Evolutionary conservation across 2,888 invertebrate species (phyloP).

Genomic region (Ypsolopha scabrella): DNA sequence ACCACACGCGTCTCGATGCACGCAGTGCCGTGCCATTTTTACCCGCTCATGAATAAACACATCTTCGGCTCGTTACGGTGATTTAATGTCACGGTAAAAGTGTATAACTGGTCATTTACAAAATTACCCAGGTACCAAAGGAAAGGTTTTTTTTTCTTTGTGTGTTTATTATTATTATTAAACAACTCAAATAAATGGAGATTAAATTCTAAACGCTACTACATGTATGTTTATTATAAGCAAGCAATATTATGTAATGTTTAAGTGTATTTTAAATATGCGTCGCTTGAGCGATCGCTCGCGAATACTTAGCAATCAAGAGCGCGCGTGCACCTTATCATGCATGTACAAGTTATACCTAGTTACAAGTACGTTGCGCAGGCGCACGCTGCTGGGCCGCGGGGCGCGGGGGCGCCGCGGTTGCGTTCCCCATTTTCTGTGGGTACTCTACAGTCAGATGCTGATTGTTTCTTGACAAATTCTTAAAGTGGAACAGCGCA

Average conservation of each 20-base stretch:
- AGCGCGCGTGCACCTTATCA: conserved; percentile 2
- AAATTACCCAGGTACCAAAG: too few species aligned
- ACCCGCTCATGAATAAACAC: too few species aligned
- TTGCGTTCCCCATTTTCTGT: conserved; percentile 8
- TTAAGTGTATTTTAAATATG: conserved; percentile 47
- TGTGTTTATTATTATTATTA: too few species aligned
- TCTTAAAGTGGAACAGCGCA: conserved; percentile 30
- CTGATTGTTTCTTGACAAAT: conserved; percentile 10
- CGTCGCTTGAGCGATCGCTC: conserved; percentile 40
- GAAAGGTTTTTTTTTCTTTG: too few species aligned
- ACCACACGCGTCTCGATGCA: too few species aligned
- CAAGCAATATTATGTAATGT: conserved; percentile 67
- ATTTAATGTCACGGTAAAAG: too few species aligned
- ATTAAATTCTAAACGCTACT: conserved; percentile 63
- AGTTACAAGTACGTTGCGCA: neutral
- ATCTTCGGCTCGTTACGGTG: too few species aligned
- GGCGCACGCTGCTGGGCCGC: conserved; percentile 5
- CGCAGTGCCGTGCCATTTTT: too few species aligned
- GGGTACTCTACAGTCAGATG: conserved; percentile 37
- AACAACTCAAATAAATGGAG: conserved; percentile 64
- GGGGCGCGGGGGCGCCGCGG: conserved; percentile 9
- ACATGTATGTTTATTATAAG: conserved; percentile 66
- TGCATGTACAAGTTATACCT: too few species aligned
- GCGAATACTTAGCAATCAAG: conserved; percentile 33
- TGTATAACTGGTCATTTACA: too few species aligned